These are phyloP conservation scores for Abscondita cerata DNA, from an alignment of 2,888 invertebrate species.

Conservation along the genomic window DNA sequence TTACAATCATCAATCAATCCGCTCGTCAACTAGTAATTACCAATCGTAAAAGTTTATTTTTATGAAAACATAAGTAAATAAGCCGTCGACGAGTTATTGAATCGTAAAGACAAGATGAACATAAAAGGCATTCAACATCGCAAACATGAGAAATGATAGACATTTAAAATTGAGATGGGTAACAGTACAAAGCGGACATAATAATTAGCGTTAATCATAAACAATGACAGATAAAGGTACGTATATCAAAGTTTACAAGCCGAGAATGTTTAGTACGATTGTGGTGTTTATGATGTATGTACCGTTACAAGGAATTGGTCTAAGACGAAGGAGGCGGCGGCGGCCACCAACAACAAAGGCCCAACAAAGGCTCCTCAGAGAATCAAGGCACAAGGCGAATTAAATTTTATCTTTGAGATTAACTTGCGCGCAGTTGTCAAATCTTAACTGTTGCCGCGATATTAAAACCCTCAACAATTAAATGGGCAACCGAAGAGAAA, in stretches of 20 bases:
- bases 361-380: conserved; percentile 42
- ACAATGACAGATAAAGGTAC: conserved; percentile 41
- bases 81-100: no score
- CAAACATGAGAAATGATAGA: not conserved
- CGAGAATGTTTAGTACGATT: conserved; percentile 36
- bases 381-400: conserved; percentile 37
- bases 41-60: no score
- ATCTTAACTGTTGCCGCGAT: conserved; percentile 40
- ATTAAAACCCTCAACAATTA: conserved; percentile 33
- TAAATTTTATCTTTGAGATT: conserved; percentile 46
- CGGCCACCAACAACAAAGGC: conserved; percentile 40
- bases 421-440: conserved; percentile 43
- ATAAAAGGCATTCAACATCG: no score
- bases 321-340: conserved; percentile 34
- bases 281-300: conserved; percentile 41
- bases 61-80: no score
- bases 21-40: no score
- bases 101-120: no score
- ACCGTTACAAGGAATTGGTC: conserved; percentile 38
- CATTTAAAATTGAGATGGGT: conserved; percentile 3
- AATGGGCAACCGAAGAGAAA: no score
- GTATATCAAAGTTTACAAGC: conserved; percentile 44
- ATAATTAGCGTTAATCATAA: conserved; percentile 43
- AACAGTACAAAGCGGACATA: conserved; percentile 30
- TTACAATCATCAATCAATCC: no score